Conservation (phyloP, 2,888 invertebrate genomes). For the Eueremaeus valkanovi region DNA sequence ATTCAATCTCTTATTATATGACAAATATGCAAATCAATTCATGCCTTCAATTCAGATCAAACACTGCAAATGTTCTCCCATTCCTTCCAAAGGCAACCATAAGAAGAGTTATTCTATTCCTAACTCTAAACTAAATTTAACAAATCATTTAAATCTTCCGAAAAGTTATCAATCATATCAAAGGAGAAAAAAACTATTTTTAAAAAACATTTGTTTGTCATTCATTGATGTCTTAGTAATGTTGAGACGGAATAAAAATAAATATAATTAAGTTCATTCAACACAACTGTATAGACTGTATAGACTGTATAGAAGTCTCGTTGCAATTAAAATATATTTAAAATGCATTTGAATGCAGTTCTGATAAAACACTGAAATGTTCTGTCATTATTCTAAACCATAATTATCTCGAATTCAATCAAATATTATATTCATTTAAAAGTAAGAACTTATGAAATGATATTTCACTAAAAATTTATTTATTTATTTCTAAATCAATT, state of each 20-base stretch:
- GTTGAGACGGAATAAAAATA: not conserved
- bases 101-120: not conserved
- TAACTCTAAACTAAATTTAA: not conserved
- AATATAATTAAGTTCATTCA: not conserved
- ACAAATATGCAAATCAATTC: slow-evolving; percentile 32
- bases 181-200: not conserved
- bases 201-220: not conserved
- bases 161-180: not conserved
- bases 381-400: not conserved
- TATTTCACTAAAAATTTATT: too few species aligned
- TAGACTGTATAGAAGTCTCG: not conserved
- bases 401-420: not conserved
- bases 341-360: not conserved
- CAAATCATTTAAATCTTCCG: slow-evolving; percentile 1
- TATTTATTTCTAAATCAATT: too few species aligned
- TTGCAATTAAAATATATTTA: not conserved
- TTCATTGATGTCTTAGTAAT: not conserved
- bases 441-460: too few species aligned
- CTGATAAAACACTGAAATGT: not conserved
- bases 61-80: too few species aligned
- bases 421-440: too few species aligned
- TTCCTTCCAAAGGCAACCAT: too few species aligned
- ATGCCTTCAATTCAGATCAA: not conserved
- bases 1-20: slow-evolving; percentile 23
- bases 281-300: too few species aligned